Conservation (phyloP, 2,113 vertebrate species). For the Triplophysa rosa region DNA sequence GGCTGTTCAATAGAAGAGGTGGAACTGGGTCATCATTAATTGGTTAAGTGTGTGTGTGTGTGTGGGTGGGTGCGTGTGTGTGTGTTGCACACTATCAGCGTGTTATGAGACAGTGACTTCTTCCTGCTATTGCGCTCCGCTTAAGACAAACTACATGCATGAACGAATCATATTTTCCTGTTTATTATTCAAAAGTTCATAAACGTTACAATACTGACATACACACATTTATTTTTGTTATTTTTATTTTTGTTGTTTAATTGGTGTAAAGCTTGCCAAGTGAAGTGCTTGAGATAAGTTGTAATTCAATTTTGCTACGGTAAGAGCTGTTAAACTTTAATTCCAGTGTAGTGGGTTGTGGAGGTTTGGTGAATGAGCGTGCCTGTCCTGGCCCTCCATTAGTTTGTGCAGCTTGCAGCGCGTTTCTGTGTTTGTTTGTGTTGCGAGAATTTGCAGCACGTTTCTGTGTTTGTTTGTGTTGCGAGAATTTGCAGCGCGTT, state of each 20-base stretch:
- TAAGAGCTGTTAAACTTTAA: slow-evolving; percentile 13
- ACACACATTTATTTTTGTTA: slow-evolving; percentile 1
- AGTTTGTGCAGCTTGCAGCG: no score
- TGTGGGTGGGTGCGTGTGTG: slow-evolving; percentile 25
- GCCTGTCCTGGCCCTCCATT: slow-evolving; percentile 21
- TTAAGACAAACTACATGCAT: background rate
- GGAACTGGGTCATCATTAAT: slow-evolving; percentile 61
- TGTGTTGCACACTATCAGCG: slow-evolving; percentile 20
- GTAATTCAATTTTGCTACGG: background rate
- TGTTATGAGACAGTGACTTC: slow-evolving; percentile 9
- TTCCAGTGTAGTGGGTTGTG: slow-evolving; percentile 19
- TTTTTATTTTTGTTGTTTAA: no score
- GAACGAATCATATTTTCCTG: background rate
- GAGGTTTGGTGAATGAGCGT: slow-evolving; percentile 31
- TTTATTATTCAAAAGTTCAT: background rate
- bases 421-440: no score
- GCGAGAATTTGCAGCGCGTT: no score
- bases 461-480: no score
- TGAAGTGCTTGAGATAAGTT: slow-evolving; percentile 9
- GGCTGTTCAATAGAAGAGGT: slow-evolving; percentile 51
- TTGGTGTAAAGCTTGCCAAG: background rate
- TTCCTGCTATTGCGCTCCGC: background rate
- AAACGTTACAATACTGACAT: background rate
- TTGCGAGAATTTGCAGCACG: no score
- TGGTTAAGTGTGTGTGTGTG: slow-evolving; percentile 47